These are phyloP conservation scores for Corapipo altera DNA, from an alignment of 2,113 vertebrate species.

Conservation along the genomic window DNA sequence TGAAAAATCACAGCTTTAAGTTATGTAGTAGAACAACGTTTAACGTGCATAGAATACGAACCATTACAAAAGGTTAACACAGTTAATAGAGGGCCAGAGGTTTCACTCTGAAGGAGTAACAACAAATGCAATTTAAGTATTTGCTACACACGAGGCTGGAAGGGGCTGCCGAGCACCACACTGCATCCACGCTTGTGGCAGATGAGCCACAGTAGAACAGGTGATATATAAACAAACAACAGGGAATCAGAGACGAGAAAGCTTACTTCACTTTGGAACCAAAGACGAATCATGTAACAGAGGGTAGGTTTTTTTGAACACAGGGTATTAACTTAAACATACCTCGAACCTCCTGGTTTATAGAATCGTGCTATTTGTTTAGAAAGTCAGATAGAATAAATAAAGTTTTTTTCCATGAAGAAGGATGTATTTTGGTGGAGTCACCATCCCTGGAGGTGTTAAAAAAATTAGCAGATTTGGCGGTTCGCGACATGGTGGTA, in stretches of 20 bases:
- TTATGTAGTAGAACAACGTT: background rate
- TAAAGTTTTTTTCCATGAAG: background rate
- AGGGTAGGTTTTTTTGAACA: background rate
- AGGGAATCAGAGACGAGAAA: background rate
- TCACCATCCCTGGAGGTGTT: background rate
- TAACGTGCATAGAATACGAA: conserved; percentile 6
- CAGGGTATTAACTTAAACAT: background rate
- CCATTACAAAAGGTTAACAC: conserved; percentile 46
- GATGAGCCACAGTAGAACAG: background rate
- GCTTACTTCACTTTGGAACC: background rate
- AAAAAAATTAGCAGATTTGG: background rate
- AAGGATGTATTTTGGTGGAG: background rate
- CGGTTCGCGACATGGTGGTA: background rate
- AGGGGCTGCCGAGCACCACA: background rate
- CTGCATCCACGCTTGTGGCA: background rate
- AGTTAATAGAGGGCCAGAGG: background rate
- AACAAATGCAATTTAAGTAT: background rate
- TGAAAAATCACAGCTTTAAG: conserved; percentile 20
- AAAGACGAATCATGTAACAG: background rate
- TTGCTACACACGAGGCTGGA: background rate
- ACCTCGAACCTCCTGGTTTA: background rate
- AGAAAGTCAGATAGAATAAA: background rate
- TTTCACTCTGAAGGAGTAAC: background rate
- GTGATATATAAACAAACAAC: background rate
- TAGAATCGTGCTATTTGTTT: background rate